Evolutionary conservation across 2,888 invertebrate species (phyloP), one percentile per base, ranked within the genome.

Genomic region (Polymixis flavicincta): DNA sequence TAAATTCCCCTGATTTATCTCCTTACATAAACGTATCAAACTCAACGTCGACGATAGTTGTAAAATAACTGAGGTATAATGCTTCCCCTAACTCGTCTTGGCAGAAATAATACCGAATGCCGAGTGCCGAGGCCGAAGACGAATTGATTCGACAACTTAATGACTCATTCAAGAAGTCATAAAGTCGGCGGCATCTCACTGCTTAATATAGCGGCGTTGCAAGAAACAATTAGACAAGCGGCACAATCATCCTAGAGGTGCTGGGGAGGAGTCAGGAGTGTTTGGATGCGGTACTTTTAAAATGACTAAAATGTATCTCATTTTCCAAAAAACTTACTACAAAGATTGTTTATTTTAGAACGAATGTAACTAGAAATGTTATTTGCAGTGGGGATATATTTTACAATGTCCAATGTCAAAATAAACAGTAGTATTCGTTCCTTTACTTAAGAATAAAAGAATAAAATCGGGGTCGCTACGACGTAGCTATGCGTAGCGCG

Each of bases 201-300:
- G 95, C 95, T 96, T 96, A 96, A 96, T 96, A 96, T 95, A 95
- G 93, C 93, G 92, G 93, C 94, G 93, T 94, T 94, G 96, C 95
- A 94, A 96, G 96, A 96, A 96, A 96, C 96, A 96, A 96, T 96
- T 96, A 96, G 94, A 96, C 95, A 93, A 90, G 94, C 92, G 93
- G 93, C 92, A 94, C 94, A 95, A 93, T 94, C 95, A 93, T 94
- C 93, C 93, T 88, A 89, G 91, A 89, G 91, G 90, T 87, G 82
- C 78, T 83, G 74, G 60, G 77, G 87, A 92, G 86, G 78, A 82
- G 52, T 17, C 88, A 75, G 57, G 22, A 48, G 11, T 37, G 28
- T 72, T 70, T 89, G 91, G 95, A 95, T 92, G 80, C 78, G 94
- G 91, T 81, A 91, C 83, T 66, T 83, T 32, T 17, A 7, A 45